These are phyloP conservation scores for Chondrosia reniformis DNA, from an alignment of 37 sponge, comb jelly and placozoan genomes.

Conservation along the genomic window DNA sequence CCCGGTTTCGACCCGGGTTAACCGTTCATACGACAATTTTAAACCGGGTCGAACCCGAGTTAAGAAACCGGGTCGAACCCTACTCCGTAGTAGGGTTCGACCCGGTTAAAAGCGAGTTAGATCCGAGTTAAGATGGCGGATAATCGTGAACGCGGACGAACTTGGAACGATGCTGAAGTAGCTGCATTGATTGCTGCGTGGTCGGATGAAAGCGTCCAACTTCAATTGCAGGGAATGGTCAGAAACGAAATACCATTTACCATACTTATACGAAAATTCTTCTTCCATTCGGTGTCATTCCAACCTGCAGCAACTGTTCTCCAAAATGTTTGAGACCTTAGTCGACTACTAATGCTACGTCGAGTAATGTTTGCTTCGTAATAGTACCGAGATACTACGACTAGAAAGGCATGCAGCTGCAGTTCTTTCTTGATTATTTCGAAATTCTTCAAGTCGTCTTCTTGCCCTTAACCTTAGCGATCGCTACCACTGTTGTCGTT, in stretches of 20 bases:
- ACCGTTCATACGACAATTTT: not conserved
- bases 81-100: not conserved
- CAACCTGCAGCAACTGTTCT: too few relatives aligned
- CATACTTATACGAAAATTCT: too few relatives aligned
- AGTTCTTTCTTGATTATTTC: too few relatives aligned
- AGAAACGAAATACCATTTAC: conserved; percentile 6
- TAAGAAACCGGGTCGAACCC: not conserved
- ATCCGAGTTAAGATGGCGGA: conserved; percentile 14
- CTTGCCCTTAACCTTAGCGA: too few relatives aligned
- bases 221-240: not conserved
- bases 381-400: too few relatives aligned
- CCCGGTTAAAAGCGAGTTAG: not conserved
- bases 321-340: too few relatives aligned
- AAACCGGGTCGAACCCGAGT: conserved; percentile 21
- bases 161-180: conserved; percentile 12
- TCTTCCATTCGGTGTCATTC: too few relatives aligned
- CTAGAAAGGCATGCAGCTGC: too few relatives aligned
- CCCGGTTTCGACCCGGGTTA: conserved; percentile 5
- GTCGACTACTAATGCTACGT: too few relatives aligned
- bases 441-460: too few relatives aligned
- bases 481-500: too few relatives aligned
- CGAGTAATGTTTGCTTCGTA: too few relatives aligned
- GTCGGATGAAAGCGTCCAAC: conserved; percentile 3
- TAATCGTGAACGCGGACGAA: conserved; percentile 13
- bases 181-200: conserved; percentile 11